These are phyloP conservation scores for Melanostigma gelatinosum DNA, from an alignment of 2,113 vertebrate genomes.

Conservation along the genomic window DNA sequence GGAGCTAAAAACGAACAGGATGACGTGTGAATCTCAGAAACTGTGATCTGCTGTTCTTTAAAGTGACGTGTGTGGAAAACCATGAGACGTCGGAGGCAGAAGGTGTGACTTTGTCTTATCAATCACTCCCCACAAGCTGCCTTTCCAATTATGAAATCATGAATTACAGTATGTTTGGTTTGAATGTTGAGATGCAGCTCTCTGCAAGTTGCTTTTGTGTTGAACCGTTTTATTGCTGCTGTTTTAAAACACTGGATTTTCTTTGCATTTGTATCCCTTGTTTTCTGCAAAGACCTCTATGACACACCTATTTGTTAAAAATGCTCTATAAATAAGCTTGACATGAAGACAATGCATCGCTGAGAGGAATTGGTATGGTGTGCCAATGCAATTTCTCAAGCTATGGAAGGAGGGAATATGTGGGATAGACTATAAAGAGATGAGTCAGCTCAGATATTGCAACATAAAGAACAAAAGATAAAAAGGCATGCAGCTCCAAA, in stretches of 20 bases:
- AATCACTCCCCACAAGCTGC: neutral
- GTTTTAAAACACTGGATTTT: neutral
- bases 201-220: neutral
- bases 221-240: neutral
- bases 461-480: neutral
- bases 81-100: neutral
- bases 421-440: neutral
- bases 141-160: neutral
- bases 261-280: slow-evolving; percentile 2
- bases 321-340: slow-evolving; percentile 16
- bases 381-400: slow-evolving; percentile 21
- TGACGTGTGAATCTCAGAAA: neutral
- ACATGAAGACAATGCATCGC: slow-evolving; percentile 9
- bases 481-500: neutral
- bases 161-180: neutral
- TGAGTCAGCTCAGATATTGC: slow-evolving; percentile 4
- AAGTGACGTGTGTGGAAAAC: slow-evolving; percentile 2
- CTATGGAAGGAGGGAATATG: neutral
- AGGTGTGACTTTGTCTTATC: slow-evolving; percentile 7
- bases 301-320: neutral
- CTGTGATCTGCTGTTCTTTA: neutral
- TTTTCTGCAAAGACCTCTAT: slow-evolving; percentile 28
- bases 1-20: neutral
- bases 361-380: neutral
- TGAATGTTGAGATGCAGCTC: neutral